Percentiles rank a stretch among this genome's conserved stretches.
phyloP scores from a whole-genome alignment of 2,113 vertebrate species.

The Cercocebus atys region DNA sequence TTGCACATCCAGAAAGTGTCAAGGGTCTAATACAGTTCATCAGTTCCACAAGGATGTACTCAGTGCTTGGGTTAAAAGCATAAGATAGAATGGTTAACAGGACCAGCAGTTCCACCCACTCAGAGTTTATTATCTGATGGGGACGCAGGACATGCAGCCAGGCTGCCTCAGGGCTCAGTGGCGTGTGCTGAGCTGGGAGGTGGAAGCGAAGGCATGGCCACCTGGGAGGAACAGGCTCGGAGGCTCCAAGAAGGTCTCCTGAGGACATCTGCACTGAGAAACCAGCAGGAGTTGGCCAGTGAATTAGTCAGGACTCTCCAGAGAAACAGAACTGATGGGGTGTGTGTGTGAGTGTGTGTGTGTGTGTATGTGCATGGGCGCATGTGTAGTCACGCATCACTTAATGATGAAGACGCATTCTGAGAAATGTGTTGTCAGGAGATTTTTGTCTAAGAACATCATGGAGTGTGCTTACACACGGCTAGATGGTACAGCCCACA shows the following conservation, averaged over 20 bases:
- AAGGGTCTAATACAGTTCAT: not conserved
- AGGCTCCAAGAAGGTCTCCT: not conserved
- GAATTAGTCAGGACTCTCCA: not conserved
- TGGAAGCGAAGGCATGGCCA: not conserved
- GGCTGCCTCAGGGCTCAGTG: fast-evolving
- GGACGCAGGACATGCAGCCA: fast-evolving
- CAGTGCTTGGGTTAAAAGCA: not conserved
- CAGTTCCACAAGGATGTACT: not conserved
- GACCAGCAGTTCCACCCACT: not conserved
- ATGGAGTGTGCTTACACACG: not conserved
- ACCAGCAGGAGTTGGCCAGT: no score
- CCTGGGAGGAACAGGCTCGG: not conserved
- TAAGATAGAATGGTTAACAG: not conserved
- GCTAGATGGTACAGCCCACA: not conserved
- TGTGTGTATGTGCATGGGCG: not conserved
- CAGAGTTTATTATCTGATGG: not conserved
- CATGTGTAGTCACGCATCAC: not conserved
- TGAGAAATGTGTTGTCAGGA: not conserved
- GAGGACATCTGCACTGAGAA: fast-evolving
- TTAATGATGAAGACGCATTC: not conserved
- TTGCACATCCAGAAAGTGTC: not conserved
- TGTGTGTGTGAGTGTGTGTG: not conserved
- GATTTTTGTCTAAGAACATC: not conserved
- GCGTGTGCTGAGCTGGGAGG: not conserved
- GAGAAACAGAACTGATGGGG: not conserved